Base-by-base conservation (phyloP, 2,113 vertebrate genomes). In the Macroglossus sobrinus region DNA sequence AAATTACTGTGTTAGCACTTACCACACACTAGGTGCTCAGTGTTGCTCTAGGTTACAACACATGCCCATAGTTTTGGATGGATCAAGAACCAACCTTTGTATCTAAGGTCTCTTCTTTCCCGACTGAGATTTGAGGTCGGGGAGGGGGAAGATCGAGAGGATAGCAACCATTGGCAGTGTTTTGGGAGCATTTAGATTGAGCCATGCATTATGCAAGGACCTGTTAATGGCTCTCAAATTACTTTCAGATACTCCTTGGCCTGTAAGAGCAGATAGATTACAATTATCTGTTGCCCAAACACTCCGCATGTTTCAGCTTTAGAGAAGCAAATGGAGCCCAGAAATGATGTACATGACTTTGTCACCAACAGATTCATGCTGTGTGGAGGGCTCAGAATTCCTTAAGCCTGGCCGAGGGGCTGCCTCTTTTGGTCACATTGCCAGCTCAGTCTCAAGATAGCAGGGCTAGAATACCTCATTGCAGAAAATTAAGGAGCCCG, bases 141-240 rank as follows among this genome's bases (percentile, higher is more conserved):
- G 28, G 64, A 57, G 75, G n/a, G 38, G 66, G 43, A 59, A 9
- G 26, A 38, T 69, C 33, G 81, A 43, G 89, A 21, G 74, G 91
- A 33, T 21, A 59, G 30, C 50, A 30, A 15, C 63, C 43, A 40
- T 5, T 79, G 92, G 57, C 72, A 76, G 55, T 33, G 16, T 24
- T 59, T 75, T 45, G 53, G 47, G 38, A 82, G 68, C 53, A 12
- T 53, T 94, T 24, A 4, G 53, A 59, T 16, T 13, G 80, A 84
- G 87, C 94, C 97, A 95, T 87, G 78, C 79, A 18, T 92, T 92
- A 35, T 30, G 89, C 71, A 95, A 93, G 87, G 74, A 53, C 69
- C 13, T 0, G 74, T 90, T 87, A 97, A 76, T 43, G 90, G 59
- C 86, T 82, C 79, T 84, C 90, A 97, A 84, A 96, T 97, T 94